phyloP scores from a whole-genome alignment of 2,888 invertebrate species.

The Megastigmus dorsalis region DNA sequence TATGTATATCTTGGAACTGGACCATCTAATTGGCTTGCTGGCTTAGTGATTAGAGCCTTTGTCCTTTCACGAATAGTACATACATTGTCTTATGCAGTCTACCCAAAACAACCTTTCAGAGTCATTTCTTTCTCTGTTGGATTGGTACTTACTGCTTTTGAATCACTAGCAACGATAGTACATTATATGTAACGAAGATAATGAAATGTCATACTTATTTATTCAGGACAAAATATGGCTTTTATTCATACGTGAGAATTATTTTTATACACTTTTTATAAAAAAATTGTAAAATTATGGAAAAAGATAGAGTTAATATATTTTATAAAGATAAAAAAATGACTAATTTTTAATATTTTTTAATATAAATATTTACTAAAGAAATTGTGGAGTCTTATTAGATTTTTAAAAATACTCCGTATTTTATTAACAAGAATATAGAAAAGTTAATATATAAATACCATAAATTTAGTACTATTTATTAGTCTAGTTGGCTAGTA shows the following conservation, averaged over 20 bases:
- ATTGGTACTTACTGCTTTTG: slow-evolving; percentile 70
- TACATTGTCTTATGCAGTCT: slow-evolving; percentile 76
- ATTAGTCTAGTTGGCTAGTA: not conserved
- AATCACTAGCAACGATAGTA: slow-evolving; percentile 66
- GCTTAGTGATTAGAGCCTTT: slow-evolving; percentile 75
- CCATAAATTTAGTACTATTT: no score
- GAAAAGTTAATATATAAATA: no score
- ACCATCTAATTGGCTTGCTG: slow-evolving; percentile 75
- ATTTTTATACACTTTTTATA: slow-evolving; percentile 42
- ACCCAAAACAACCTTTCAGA: slow-evolving; percentile 75
- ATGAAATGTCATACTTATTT: not conserved
- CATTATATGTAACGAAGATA: slow-evolving; percentile 32
- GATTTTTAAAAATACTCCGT: no score
- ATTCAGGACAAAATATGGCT: slow-evolving; percentile 10
- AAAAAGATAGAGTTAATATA: slow-evolving; percentile 7
- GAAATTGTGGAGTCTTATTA: no score
- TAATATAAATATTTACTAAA: not conserved
- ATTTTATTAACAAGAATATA: no score
- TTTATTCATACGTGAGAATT: slow-evolving; percentile 1
- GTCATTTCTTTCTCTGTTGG: slow-evolving; percentile 74
- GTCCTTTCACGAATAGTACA: slow-evolving; percentile 75
- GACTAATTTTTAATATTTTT: slow-evolving; percentile 8
- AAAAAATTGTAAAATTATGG: not conserved
- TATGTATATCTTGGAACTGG: slow-evolving; percentile 75
- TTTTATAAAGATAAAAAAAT: not conserved